Evolutionary conservation across 92 coral and sea anemone species (phyloP).

Genomic region (Heliopora coerulea): DNA sequence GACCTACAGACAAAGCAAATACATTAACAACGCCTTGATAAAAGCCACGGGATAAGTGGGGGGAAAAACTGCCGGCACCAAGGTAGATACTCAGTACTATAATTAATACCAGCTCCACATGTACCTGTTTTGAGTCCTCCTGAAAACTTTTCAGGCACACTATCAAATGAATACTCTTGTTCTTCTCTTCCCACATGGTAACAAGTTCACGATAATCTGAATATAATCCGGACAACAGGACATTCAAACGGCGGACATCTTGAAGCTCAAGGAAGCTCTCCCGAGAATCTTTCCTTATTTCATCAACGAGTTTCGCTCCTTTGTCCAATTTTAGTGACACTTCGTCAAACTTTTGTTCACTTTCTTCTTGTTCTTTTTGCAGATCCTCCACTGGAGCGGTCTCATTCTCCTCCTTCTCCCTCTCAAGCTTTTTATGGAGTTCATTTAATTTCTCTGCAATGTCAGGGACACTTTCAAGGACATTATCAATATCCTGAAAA

Average conservation of each 20-base stretch:
- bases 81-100: too few species aligned
- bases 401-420: conserved; percentile 53
- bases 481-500: conserved; percentile 56
- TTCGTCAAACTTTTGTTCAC: conserved; percentile 53
- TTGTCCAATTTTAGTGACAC: conserved; percentile 58
- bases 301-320: conserved; percentile 65
- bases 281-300: conserved; percentile 55
- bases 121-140: conserved; percentile 86
- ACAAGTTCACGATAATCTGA: conserved; percentile 59
- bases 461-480: conserved; percentile 57
- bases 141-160: conserved; percentile 66
- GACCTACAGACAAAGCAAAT: conserved; percentile 48
- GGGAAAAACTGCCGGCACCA: too few species aligned
- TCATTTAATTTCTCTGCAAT: conserved; percentile 54
- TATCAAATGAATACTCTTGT: neutral
- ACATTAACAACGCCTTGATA: too few species aligned
- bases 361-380: conserved; percentile 63
- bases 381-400: conserved; percentile 60
- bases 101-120: too few species aligned
- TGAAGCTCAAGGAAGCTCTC: conserved; percentile 7
- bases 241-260: conserved; percentile 49
- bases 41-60: too few species aligned
- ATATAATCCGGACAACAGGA: conserved; percentile 45
- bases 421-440: conserved; percentile 69
- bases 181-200: conserved; percentile 66